Conservation (phyloP, 1,140 invertebrate species). For the Cephus cinctus region DNA sequence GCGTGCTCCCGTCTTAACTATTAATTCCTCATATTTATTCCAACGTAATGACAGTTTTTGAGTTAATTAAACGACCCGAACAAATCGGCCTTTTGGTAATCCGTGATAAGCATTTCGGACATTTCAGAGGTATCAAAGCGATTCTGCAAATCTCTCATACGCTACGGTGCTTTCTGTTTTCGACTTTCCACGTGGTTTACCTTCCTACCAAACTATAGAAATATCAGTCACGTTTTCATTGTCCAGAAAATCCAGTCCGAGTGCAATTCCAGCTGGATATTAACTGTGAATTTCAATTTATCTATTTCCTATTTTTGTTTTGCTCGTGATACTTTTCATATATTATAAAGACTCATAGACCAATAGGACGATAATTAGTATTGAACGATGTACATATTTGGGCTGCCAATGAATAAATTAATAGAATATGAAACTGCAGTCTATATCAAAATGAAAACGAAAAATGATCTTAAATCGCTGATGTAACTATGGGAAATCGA, state of each 20-base stretch:
- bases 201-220: not conserved
- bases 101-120: too few relatives aligned
- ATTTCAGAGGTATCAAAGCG: too few relatives aligned
- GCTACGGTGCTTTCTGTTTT: too few relatives aligned
- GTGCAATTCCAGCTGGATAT: not conserved
- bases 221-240: not conserved
- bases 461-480: constrained; percentile 40
- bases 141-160: too few relatives aligned
- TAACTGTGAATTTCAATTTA: not conserved
- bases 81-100: too few relatives aligned
- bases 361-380: constrained; percentile 13
- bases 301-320: not conserved
- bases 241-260: not conserved
- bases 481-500: constrained; percentile 22
- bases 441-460: constrained; percentile 41
- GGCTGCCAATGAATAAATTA: constrained; percentile 37
- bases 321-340: not conserved
- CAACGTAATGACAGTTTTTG: constrained; percentile 1
- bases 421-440: constrained; percentile 28
- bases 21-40: constrained; percentile 9
- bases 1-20: not conserved
- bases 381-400: constrained; percentile 16
- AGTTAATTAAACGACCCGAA: not conserved
- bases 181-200: not conserved
- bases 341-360: constrained; percentile 14